Base-by-base conservation (phyloP, 2,888 invertebrate species). In the Nephrotoma guestfalica region DNA sequence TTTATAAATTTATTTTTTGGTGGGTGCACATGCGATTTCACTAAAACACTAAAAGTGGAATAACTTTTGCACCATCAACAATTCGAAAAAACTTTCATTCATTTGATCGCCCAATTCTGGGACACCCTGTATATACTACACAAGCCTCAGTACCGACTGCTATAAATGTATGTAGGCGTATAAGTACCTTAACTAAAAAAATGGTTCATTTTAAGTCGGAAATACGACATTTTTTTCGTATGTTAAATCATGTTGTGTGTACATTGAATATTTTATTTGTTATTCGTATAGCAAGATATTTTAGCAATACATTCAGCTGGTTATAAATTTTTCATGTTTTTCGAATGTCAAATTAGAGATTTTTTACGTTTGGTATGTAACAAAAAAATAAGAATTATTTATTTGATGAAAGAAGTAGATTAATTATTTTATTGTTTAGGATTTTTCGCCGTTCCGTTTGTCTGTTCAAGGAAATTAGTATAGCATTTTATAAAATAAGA, bases 151-250 rank as follows among this genome's bases (percentile, higher is more conserved):
- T 30, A 30, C 30, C 30, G 30, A 30, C 30, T 30, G 30, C 30
- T 30, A 71, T 71, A 30, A 30, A 71, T 43, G 30, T 9, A 30
- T 30, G 7, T 51, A 51, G 89, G 89, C 51, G 6, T 51, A 18
- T 51, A 71, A 9, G 30, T 30, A 71, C 9, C 30, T 71, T 71
- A 9, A 7, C 30, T 30, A 30, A 15, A 9, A 71, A 71, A 71
- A 71, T 71, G 71, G 30, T 9, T 71, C 71, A 71, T 71, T 71
- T 71, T 71, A 71, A 18, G 71, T 9, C 71, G 71, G 71, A 71
- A 71, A 71, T 71, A 71, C 71, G 9, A 71, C 9, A 30, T 30
- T 30, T 71, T 47, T 57, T 71, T 30, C 30, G 43, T 71, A 71
- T 30, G 71, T 30, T 71, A 71, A 71, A 71, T 71, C 71, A 71